These are phyloP conservation scores for Pterocles orientalis DNA, from an alignment of 2,113 vertebrate genomes.

Conservation along the genomic window DNA sequence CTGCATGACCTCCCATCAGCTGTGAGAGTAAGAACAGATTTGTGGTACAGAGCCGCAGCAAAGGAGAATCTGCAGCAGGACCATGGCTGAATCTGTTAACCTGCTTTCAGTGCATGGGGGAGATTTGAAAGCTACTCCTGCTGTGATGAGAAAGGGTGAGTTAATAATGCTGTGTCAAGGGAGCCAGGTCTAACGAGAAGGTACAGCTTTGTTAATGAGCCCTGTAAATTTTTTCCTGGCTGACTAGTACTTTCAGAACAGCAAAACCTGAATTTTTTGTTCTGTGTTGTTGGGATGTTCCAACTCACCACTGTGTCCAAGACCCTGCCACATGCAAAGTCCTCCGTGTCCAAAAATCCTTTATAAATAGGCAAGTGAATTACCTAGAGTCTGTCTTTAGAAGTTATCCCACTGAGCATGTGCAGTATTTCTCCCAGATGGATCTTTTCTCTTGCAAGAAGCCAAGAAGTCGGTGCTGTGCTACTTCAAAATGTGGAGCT, in stretches of 20 bases:
- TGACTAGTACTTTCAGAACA: background rate
- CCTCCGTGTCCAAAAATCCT: background rate
- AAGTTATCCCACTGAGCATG: background rate
- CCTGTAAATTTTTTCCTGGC: background rate
- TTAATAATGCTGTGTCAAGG: background rate
- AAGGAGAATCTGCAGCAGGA: background rate
- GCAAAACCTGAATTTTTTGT: background rate
- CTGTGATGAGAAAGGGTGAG: background rate
- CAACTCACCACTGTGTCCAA: background rate
- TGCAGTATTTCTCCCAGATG: background rate
- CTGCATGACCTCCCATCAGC: rapidly evolving
- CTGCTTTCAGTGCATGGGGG: background rate
- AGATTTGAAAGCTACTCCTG: background rate
- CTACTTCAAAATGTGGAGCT: background rate
- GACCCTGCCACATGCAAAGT: background rate
- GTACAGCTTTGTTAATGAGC: background rate
- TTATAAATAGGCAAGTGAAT: background rate
- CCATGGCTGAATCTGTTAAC: background rate
- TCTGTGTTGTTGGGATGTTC: background rate
- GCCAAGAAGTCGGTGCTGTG: background rate
- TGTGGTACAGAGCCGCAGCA: background rate
- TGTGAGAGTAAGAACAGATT: background rate
- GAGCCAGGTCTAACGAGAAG: background rate
- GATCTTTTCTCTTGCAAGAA: background rate
- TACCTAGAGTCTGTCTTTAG: background rate